Evolutionary conservation across 2,113 vertebrate species (phyloP), one percentile per base, ranked within the genome.

Genomic region (Girardinichthys multiradiatus): DNA sequence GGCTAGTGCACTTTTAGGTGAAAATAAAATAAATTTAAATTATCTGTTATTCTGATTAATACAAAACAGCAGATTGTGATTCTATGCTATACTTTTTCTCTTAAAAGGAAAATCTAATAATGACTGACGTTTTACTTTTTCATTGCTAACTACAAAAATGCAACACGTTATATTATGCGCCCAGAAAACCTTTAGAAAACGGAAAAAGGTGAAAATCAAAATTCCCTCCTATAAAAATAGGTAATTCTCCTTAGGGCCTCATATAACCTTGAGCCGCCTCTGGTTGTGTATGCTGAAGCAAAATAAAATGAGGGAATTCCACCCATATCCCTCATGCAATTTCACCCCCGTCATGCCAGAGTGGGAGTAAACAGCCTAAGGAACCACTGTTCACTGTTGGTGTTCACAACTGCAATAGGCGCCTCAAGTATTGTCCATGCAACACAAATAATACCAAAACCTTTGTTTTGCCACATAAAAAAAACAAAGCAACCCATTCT

Each of bases 321-420:
- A 77, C 59, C 71, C 77, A 64, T 68, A 74, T 73, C 33, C 81
- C 64, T 70, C 86, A 86, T 68, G 70, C 83, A 86, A 71, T 77
- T 70, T 31, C 83, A 77, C 59, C 82, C 68, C 69, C 74, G 69
- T 67, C 68, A 74, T 71, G 69, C 48, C 65, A 76, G 73, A 81
- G 80, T 82, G 80, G 84, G 82, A 86, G 83, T 85, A 82, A 87
- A 90, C 66, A 85, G 68, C 76, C 81, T 57, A 31, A 14, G 24
- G 39, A 76, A 79, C 54, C 80, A 76, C 65, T 68, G 64, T 64
- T n/a, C n/a, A n/a, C n/a, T n/a, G n/a, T n/a, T n/a, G n/a, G 64
- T 76, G 59, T 68, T 76, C 64, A 51, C 30, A 65, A 66, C 48
- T 60, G 69, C 71, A 82, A 65, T 35, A 45, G 68, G 30, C 48